A percentile compares a stretch with the other conserved stretches of the same genome.
Conservation (phyloP, 2,797 vertebrate genomes). For the Enteromius viviparus region DNA sequence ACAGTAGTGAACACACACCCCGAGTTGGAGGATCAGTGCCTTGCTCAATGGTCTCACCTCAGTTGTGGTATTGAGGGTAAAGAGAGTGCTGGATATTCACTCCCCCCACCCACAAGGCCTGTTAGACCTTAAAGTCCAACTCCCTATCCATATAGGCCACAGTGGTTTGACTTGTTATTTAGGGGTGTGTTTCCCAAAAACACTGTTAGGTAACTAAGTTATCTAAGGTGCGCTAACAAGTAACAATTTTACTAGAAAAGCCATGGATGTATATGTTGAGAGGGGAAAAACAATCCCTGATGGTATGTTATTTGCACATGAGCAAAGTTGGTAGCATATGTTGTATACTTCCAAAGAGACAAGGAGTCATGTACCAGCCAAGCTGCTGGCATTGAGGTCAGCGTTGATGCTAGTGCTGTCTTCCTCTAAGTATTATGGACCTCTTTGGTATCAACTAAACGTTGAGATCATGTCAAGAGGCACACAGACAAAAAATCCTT, state of each 20-base stretch:
- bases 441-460: neutral
- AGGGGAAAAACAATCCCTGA: neutral
- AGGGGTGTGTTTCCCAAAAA: neutral
- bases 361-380: neutral
- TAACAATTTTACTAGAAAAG: neutral
- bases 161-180: neutral
- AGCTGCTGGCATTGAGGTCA: neutral
- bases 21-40: too few relatives aligned
- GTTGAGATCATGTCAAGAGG: neutral
- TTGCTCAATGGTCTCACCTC: too few relatives aligned
- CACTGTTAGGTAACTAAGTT: neutral
- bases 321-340: neutral
- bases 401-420: neutral
- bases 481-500: neutral
- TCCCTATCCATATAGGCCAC: too few relatives aligned
- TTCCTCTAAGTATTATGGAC: neutral
- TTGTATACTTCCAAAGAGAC: neutral
- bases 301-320: neutral
- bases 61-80: too few relatives aligned
- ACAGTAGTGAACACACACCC: too few relatives aligned
- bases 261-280: neutral
- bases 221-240: neutral
- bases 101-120: too few relatives aligned
- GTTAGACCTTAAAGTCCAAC: too few relatives aligned
- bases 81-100: too few relatives aligned